phyloP scores from a whole-genome alignment of 2,797 vertebrate species.

The Trachops cirrhosus region DNA sequence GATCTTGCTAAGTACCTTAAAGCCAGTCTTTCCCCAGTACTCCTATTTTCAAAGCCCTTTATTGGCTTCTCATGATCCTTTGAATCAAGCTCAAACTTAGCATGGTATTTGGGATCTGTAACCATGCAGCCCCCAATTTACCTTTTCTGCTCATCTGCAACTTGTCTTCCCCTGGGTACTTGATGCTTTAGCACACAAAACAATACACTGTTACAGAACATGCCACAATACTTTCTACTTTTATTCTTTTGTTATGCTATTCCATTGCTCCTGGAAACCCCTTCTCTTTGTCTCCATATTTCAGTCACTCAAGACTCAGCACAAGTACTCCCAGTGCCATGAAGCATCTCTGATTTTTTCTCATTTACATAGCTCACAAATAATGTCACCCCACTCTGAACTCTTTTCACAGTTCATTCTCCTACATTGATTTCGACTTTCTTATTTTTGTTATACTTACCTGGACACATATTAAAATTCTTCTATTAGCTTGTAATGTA shows the following conservation, averaged over 20 bases:
- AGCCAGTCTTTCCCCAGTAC: neutral
- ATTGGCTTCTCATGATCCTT: neutral
- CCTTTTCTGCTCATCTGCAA: neutral
- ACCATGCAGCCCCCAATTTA: neutral
- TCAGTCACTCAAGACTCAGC: neutral
- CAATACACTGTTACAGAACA: neutral
- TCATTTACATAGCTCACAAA: neutral
- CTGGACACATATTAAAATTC: neutral
- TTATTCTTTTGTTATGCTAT: neutral
- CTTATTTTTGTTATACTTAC: neutral
- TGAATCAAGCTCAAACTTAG: neutral
- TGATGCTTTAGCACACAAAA: neutral
- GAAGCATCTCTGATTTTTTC: neutral
- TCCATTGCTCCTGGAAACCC: neutral
- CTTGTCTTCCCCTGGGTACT: neutral
- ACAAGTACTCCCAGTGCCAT: neutral
- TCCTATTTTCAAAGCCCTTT: neutral
- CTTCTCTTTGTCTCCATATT: neutral
- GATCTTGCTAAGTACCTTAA: neutral
- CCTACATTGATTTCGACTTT: constrained; percentile 13
- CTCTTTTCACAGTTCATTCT: neutral
- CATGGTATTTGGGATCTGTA: neutral
- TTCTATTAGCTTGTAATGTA: neutral
- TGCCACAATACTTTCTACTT: neutral
- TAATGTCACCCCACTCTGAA: neutral